Base-by-base conservation (phyloP, 2,888 invertebrate species). In the Ennomos fuscantarius region DNA sequence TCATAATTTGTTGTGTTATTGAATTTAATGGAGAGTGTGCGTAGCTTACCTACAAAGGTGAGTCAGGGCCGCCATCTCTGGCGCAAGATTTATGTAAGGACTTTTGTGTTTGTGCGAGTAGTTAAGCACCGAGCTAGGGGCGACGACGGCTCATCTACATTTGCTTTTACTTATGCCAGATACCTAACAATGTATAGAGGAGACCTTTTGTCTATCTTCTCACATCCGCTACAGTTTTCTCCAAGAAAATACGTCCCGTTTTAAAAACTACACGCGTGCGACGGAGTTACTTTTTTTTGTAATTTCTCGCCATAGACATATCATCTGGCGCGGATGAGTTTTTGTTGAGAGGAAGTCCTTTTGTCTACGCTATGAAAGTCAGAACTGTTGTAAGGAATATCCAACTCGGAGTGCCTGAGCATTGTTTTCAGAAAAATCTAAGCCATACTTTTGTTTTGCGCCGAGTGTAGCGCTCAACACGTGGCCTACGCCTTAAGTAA, bases 61-160 rank as follows among this genome's bases (percentile, higher is more conserved):
- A 87, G 86, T 84, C 81, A 85, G 79, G 63, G 74, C 77, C 75
- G 74, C 76, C 84, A 74, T 78, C 83, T 76, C 78, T 73, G 80
- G 79, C 86, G 86, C 85, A 90, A 92, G 91, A 92, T 92, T 92
- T 92, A 92, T 92, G 89, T 87, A 84, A 86, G 87, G 89, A 92
- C 88, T 92, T 91, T 90, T 88, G 86, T 90, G 87, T 92, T 92
- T 90, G 86, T 84, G 86, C 81, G 83, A 86, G 84, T 87, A 90
- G 90, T 92, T 89, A 89, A 85, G 83, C 81, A 81, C 78, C 74
- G 77, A 50, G 72, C 67, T 77, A 70, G 78, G 76, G 70, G 74
- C 72, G 78, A 71, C 70, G 72, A 71, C 70, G 72, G 71, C 87
- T 92, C 90, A 90, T 91, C 87, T 89, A 86, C 89, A 89, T 90